Evolutionary conservation across 2,797 vertebrate genomes (phyloP), one percentile per base, ranked within the genome.

Genomic region (Margarornis squamiger): DNA sequence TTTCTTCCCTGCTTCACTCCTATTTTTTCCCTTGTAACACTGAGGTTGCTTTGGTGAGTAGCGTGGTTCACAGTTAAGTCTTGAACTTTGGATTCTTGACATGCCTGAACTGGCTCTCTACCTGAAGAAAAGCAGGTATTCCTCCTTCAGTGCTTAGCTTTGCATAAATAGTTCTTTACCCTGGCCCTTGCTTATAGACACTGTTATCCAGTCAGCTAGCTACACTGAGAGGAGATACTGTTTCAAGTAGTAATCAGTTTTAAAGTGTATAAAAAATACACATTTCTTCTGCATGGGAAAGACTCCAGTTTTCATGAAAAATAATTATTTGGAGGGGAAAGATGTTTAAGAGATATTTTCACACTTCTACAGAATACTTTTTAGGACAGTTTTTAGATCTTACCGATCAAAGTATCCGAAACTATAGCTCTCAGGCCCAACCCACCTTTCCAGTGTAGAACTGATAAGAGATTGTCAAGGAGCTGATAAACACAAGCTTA

Each of bases 71-170:
- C 49, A 34, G 65, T 86, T 85, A 74, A 94, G 82, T 92, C 93
- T 96, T 93, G 91, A 89, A 96, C 97, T 95, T 75, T 88, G 92
- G 96, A 98, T 98, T 98, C 97, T 93, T 97, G 86, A 74, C 96
- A 68, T 98, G 93, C 96, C 97, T 98, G 91, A 96, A 96, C 96
- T 94, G 85, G 95, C 57, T 92, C 95, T 76, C 76, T 76, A 92
- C 93, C 91, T 97, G 95, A 96, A 82, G 85, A 95, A 95, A 97
- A 96, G 91, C 88, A 92, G 90, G 88, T 96, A 93, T 95, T 90
- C 81, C 81, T 65, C 82, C 88, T 94, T 48, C 45, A 72, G 46
- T 65, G 79, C 95, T 96, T 90, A 95, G 84, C 88, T 96, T 38
- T 90, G 80, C 55, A 12, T 93, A 97, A 97, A 97, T 90, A 96